A percentile compares a stretch with the other conserved stretches of the same genome.
These are phyloP conservation scores for Brachyrhaphis roseni DNA, from an alignment of 2,797 vertebrate genomes.

Conservation along the genomic window DNA sequence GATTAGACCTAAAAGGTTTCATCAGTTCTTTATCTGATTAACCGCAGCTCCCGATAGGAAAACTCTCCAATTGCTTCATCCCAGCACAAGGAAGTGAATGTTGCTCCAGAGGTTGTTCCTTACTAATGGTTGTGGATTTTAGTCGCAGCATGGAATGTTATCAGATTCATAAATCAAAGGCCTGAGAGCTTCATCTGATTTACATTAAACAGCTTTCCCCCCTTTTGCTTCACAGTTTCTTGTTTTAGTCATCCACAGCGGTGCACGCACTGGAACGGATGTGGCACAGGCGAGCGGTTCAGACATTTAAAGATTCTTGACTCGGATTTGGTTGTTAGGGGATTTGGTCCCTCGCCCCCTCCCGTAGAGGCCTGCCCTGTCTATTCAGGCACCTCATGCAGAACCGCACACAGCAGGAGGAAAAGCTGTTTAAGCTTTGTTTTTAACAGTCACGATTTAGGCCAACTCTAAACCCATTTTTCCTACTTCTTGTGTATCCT, in stretches of 20 bases:
- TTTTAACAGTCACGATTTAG: conserved; percentile 37
- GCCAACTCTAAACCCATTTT: conserved; percentile 18
- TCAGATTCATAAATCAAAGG: conserved; percentile 63
- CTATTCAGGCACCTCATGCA: conserved; percentile 32
- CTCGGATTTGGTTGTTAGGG: conserved; percentile 72
- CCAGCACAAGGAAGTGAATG: conserved; percentile 15
- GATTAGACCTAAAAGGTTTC: conserved; percentile 53
- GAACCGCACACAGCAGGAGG: conserved; percentile 34
- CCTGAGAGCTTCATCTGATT: conserved; percentile 29
- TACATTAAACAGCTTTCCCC: conserved; percentile 43
- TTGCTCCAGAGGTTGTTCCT: conserved; percentile 47
- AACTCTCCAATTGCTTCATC: conserved; percentile 29
- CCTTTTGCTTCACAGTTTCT: conserved; percentile 16
- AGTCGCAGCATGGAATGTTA: conserved; percentile 32
- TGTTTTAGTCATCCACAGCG: conserved; percentile 37
- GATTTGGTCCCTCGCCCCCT: conserved; percentile 31
- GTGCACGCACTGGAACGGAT: conserved; percentile 17
- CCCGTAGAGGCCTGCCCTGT: conserved; percentile 31
- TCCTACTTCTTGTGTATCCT: neutral
- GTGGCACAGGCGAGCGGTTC: conserved; percentile 42
- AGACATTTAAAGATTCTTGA: conserved; percentile 62
- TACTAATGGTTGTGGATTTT: conserved; percentile 49
- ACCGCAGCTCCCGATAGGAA: conserved; percentile 15
- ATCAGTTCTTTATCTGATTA: conserved; percentile 51
- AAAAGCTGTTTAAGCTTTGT: conserved; percentile 45